Conservation (phyloP, 2,797 vertebrate genomes). For the Galaxias olidus region DNA sequence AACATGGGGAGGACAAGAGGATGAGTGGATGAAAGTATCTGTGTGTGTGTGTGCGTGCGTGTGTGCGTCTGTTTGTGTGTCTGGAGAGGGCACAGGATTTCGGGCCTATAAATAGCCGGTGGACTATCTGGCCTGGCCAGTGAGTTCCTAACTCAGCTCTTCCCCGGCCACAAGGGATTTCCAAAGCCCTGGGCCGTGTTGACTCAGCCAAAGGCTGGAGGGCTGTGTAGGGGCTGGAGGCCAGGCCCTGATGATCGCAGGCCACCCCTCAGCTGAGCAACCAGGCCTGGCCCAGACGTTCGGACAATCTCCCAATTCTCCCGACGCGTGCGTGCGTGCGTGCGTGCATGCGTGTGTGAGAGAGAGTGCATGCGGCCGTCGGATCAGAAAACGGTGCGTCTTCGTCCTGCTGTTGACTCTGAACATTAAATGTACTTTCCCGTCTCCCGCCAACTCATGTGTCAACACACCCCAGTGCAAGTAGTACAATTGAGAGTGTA, state of each 20-base stretch:
- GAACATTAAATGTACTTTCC: background rate
- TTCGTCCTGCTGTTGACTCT: background rate
- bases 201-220: constrained; percentile 53
- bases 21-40: constrained; percentile 13
- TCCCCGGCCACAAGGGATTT: constrained; percentile 59
- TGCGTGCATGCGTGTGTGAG: background rate
- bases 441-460: background rate
- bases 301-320: background rate
- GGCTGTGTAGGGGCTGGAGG: constrained; percentile 49
- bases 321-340: background rate
- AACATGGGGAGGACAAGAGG: constrained; percentile 21
- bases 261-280: background rate
- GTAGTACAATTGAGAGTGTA: background rate
- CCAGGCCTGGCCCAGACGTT: background rate
- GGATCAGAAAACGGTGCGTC: background rate
- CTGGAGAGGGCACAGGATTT: constrained; percentile 39
- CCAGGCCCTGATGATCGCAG: constrained; percentile 11
- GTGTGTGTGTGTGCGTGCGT: constrained; percentile 7
- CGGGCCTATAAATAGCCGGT: constrained; percentile 55
- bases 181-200: constrained; percentile 48
- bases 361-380: background rate
- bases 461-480: background rate
- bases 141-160: constrained; percentile 58
- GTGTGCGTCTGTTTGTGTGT: constrained; percentile 7
- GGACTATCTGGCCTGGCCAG: constrained; percentile 37